These are phyloP conservation scores for Mesitornis unicolor DNA, from an alignment of 2,113 vertebrate genomes.

Conservation along the genomic window DNA sequence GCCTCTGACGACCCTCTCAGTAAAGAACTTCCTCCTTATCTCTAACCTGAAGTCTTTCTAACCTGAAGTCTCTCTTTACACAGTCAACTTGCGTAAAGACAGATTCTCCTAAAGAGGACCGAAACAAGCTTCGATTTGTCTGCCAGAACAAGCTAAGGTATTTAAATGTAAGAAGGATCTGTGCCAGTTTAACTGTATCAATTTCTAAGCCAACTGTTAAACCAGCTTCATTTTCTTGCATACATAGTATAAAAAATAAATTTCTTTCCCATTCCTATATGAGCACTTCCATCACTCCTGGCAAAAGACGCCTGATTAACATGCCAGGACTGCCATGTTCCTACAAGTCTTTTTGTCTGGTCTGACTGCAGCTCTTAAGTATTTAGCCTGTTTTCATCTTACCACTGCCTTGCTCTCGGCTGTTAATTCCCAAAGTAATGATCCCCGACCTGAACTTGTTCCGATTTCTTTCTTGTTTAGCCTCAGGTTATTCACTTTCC, in stretches of 20 bases:
- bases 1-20: too few relatives aligned
- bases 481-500: conserved; percentile 41
- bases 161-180: neutral
- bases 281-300: neutral
- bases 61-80: too few relatives aligned
- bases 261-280: neutral
- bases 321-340: neutral
- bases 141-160: neutral
- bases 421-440: conserved; percentile 21
- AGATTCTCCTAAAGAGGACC: neutral
- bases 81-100: neutral
- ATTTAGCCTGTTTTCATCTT: conserved; percentile 32
- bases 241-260: neutral
- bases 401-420: neutral
- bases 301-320: neutral
- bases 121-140: neutral
- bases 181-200: neutral
- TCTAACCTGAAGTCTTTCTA: too few relatives aligned
- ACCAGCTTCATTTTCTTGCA: neutral
- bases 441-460: conserved; percentile 25
- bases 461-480: neutral
- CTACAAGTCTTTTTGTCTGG: neutral
- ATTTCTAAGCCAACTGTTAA: neutral
- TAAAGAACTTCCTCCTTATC: too few relatives aligned
- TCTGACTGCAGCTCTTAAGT: neutral